Base-by-base conservation (phyloP, 2,888 invertebrate genomes). In the Maniola hyperantus region DNA sequence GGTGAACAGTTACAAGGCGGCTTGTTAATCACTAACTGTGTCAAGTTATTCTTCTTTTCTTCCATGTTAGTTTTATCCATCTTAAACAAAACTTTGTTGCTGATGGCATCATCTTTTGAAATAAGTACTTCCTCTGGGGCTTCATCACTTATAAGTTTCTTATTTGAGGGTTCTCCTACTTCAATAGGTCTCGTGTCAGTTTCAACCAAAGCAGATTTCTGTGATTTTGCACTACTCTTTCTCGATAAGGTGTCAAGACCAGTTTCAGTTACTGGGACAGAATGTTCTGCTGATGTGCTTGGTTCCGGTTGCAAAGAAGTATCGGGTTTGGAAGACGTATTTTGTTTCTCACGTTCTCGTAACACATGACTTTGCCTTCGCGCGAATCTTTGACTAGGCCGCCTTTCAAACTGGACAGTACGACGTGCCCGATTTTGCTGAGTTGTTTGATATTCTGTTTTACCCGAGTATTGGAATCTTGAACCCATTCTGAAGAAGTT, bases 401-500 rank as follows among this genome's bases (percentile, higher is more conserved):
- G 94, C 69, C 99, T 94, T 88, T 99, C 99, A 85, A 99, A 98
- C 83, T 98, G 98, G 6, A 99, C 99, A 0, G 98, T 98, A 64
- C 99, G 94, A 54, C 99, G 93, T 0, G 98, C 97, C 71, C 97
- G 94, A 87, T 97, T 98, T 80, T 97, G 95, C 80, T 97, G 97
- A 8, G 98, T 97, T 34, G 98, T 97, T 92, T 99, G 99, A 85
- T 98, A 99, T 90, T 99, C 99, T 1, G 99, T 99, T 83, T 98
- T 96, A 0, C 99, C 99, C 73, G 98, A 98, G 77, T 94, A 94
- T 83, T 98, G 96, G 87, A 99, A 99, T 65, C 99, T 94, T 13
- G 99, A 99, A 64, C 99, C 99, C 98, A 99, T 98, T 71, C 99
- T 94, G 91, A 99, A 98, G 93, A 99, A 99, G 91, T 98, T 98